These are phyloP conservation scores for Lymantria dispar DNA, from an alignment of 2,888 invertebrate genomes.

Conservation along the genomic window DNA sequence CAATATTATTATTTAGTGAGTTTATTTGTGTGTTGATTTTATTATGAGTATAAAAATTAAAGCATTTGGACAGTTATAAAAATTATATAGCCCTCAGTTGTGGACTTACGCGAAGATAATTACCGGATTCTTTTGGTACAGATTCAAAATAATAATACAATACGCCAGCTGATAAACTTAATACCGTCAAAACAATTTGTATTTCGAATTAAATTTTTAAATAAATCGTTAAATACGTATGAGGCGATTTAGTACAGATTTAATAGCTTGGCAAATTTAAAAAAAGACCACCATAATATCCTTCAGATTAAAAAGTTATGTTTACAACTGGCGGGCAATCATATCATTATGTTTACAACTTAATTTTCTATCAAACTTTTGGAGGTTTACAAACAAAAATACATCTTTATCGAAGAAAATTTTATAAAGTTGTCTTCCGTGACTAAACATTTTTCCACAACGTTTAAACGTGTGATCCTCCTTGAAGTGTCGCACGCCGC, in stretches of 20 bases:
- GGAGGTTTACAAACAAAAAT: conserved; percentile 75
- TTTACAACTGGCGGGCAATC: conserved; percentile 44
- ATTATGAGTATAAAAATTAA: conserved; percentile 50
- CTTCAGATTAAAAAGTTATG: conserved; percentile 4
- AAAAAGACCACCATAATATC: too few relatives aligned
- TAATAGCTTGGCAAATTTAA: too few relatives aligned
- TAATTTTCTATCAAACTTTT: conserved; percentile 80
- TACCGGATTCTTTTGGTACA: not conserved
- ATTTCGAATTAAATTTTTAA: not conserved
- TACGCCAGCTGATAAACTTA: not conserved
- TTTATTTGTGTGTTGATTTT: conserved; percentile 56
- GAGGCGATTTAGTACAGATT: too few relatives aligned
- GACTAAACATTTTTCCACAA: conserved; percentile 61
- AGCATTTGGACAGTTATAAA: conserved; percentile 72
- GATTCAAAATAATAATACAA: not conserved
- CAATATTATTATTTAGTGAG: conserved; percentile 65
- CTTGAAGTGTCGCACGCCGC: conserved; percentile 54
- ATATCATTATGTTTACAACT: conserved; percentile 55
- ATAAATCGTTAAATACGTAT: too few relatives aligned
- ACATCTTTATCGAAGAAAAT: conserved; percentile 69
- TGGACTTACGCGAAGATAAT: conserved; percentile 19
- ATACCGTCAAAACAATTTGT: not conserved
- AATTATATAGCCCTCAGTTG: conserved; percentile 53
- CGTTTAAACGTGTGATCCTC: conserved; percentile 64
- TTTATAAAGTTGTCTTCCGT: conserved; percentile 66